Base-by-base conservation (phyloP, 2,113 vertebrate species). In the Otus sunia region DNA sequence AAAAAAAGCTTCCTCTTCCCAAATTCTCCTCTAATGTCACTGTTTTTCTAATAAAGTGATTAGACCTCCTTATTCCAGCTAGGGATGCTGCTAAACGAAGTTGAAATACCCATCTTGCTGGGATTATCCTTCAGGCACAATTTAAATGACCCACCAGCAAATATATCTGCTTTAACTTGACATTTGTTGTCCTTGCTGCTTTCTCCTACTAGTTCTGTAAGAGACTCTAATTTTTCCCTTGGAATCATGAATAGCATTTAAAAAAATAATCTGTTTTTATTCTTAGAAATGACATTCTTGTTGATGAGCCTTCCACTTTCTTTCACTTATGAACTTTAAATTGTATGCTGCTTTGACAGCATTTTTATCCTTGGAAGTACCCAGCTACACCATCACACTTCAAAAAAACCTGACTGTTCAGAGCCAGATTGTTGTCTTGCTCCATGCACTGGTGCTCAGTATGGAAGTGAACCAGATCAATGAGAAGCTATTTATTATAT, bases 171-270 rank as follows among this genome's bases (percentile, higher is more conserved):
- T 96, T 88, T 95, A 93, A 98, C 88, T 80, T 94, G 97, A 97
- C 97, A 97, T 97, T 97, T 96, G 94, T 93, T 97, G 97, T 92
- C 97, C 96, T 98, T 98, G 88, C 52, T 97, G 89, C 78, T 95
- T 97, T 97, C 83, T 69, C 52, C n/a, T 82, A 30, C 52, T 60
- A 87, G 45, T 88, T 91, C 53, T 81, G 26, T 64, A 79, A 82
- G 49, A 73, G 77, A 69, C 37, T 90, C 50, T 80, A 68, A 30
- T 92, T 91, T 94, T 86, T 50, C 58, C 88, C 87, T 95, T 55
- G 78, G 68, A 91, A 73, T 34, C 47, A 73, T 69, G 43, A 96
- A 66, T 64, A 71, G n/a, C 25, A 47, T 91, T 92, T 62, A 15
- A 27, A 52, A 2, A 27, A 34, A n/a, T 8, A 8, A 56, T 22